phyloP scores from a whole-genome alignment of 2,113 vertebrate species.

The Castor canadensis region DNA sequence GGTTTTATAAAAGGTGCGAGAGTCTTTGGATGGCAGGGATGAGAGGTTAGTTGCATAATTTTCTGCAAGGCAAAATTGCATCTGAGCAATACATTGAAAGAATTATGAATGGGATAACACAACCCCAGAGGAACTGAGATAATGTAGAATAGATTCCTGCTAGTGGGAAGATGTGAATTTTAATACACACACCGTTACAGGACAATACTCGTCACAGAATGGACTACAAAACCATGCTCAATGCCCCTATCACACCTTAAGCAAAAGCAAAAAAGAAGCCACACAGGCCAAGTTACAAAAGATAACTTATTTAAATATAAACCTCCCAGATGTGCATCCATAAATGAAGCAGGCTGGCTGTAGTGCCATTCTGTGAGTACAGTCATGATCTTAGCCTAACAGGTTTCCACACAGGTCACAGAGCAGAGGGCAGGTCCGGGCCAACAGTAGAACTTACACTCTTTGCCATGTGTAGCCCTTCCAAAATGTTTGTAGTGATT shows the following conservation, averaged over 20 bases:
- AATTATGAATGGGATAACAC: conserved; percentile 61
- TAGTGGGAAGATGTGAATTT: conserved; percentile 51
- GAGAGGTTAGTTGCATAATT: conserved; percentile 1
- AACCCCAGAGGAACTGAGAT: conserved; percentile 30
- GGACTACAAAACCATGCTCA: background rate
- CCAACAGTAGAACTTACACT: background rate
- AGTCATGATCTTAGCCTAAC: background rate
- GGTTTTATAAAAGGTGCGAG: background rate
- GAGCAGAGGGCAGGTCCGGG: background rate
- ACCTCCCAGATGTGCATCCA: background rate
- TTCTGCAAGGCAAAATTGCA: conserved; percentile 2
- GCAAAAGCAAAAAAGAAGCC: conserved; percentile 12
- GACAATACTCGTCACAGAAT: background rate
- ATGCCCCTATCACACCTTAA: background rate
- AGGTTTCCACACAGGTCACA: accelerated
- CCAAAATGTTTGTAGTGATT: background rate
- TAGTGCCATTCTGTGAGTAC: background rate
- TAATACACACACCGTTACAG: background rate
- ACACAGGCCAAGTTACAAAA: background rate
- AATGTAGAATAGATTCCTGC: conserved; percentile 52
- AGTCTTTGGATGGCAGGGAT: background rate
- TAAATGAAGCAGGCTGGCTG: background rate
- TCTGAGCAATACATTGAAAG: background rate
- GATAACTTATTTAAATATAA: background rate
- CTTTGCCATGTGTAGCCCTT: background rate